Evolutionary conservation across 1,140 invertebrate genomes (phyloP).

Genomic region (Drosophila sulfurigaster): DNA sequence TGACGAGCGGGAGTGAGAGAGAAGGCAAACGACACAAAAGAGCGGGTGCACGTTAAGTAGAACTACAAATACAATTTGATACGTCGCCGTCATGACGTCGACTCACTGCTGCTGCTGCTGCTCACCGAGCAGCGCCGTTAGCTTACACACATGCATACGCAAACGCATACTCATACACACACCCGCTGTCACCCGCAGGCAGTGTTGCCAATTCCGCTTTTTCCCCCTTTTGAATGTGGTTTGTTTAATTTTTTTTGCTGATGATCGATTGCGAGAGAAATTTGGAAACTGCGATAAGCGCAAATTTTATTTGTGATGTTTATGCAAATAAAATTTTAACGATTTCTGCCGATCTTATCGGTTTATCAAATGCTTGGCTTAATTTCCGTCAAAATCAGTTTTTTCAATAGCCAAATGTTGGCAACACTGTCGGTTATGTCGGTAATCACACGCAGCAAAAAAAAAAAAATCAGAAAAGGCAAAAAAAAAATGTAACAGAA

Average conservation of each 20-base stretch:
- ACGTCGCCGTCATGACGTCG: constrained; percentile 40
- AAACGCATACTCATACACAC: constrained; percentile 7
- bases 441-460: constrained; percentile 62
- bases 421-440: not conserved
- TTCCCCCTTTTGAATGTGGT: too few relatives aligned
- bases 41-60: constrained; percentile 15
- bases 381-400: too few relatives aligned
- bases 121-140: constrained; percentile 12
- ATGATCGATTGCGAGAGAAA: too few relatives aligned
- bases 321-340: too few relatives aligned
- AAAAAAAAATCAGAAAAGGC: constrained; percentile 5
- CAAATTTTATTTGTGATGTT: too few relatives aligned
- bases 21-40: constrained; percentile 1
- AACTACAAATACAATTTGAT: constrained; percentile 30
- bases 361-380: too few relatives aligned
- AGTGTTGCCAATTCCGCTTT: not conserved
- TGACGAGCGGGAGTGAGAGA: constrained; percentile 2
- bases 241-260: too few relatives aligned
- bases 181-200: not conserved
- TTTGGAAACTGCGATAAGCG: not conserved
- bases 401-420: too few relatives aligned
- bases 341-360: too few relatives aligned
- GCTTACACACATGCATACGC: constrained; percentile 14
- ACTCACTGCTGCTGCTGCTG: not conserved
- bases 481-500: constrained; percentile 34